phyloP scores from a whole-genome alignment of 2,113 vertebrate species.

The Thermophis baileyi region DNA sequence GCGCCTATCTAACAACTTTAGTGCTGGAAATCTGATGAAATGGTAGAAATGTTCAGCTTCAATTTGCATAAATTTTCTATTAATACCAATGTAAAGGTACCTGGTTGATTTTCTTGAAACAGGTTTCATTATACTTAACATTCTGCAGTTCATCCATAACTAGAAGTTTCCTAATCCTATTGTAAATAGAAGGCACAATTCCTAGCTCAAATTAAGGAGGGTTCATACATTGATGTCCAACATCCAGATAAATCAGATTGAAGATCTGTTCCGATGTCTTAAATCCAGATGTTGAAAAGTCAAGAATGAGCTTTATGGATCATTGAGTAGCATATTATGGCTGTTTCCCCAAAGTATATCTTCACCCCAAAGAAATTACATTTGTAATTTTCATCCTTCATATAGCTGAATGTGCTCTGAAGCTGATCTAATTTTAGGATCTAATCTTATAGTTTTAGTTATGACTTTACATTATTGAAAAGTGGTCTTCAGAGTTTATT shows the following conservation, averaged over 20 bases:
- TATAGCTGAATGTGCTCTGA: not conserved
- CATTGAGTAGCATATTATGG: not conserved
- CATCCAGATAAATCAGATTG: not conserved
- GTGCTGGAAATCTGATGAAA: not conserved
- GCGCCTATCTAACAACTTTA: too few relatives aligned
- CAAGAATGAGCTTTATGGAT: not conserved
- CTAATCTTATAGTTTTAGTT: not conserved
- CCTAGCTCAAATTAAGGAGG: not conserved
- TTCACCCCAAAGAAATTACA: not conserved
- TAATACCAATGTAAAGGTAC: slow-evolving; percentile 2
- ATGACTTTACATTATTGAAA: not conserved
- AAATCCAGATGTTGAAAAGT: not conserved
- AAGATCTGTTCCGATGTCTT: not conserved
- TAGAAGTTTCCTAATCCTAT: not conserved
- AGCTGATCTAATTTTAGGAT: not conserved
- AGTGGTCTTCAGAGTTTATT: not conserved
- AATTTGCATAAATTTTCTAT: not conserved
- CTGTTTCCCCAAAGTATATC: not conserved
- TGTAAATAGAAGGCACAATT: not conserved
- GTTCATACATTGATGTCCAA: not conserved
- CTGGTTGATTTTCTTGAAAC: not conserved
- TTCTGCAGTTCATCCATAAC: not conserved
- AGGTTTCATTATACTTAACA: not conserved
- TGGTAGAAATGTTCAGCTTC: not conserved
- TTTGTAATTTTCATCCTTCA: not conserved